phyloP scores from a whole-genome alignment of 2,113 vertebrate genomes.

The Platichthys flesus region DNA sequence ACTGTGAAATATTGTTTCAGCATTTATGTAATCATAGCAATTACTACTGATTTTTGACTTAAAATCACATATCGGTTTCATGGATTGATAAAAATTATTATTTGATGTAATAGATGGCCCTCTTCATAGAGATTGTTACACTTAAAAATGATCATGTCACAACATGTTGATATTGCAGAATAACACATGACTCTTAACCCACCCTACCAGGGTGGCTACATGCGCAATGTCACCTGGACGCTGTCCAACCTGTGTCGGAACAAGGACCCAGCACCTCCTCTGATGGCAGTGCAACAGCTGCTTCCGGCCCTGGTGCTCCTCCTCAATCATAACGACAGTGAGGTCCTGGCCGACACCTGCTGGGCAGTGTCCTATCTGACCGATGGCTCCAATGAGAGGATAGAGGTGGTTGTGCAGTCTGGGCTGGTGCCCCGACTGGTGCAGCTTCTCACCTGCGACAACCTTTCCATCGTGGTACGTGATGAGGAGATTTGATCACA shows the following conservation, averaged over 20 bases:
- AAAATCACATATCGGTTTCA: not conserved
- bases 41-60: not conserved
- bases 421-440: slow-evolving; percentile 89
- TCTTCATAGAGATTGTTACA: not conserved
- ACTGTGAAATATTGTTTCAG: no score
- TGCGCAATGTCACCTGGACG: slow-evolving; percentile 92
- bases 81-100: no score
- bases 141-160: not conserved
- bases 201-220: slow-evolving; percentile 82
- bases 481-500: no score
- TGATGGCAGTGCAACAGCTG: slow-evolving; percentile 87
- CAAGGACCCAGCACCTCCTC: slow-evolving; percentile 90
- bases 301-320: slow-evolving; percentile 88
- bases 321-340: slow-evolving; percentile 85
- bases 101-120: not conserved
- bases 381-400: slow-evolving; percentile 91
- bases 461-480: slow-evolving; percentile 88
- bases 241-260: slow-evolving; percentile 94
- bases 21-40: not conserved
- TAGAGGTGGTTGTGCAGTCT: slow-evolving; percentile 91
- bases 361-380: slow-evolving; percentile 94
- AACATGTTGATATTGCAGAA: not conserved
- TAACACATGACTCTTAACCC: not conserved
- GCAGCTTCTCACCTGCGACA: slow-evolving; percentile 85
- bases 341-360: slow-evolving; percentile 90